Evolutionary conservation across 2,888 invertebrate species (phyloP).

Genomic region (Ennomos erosarius): DNA sequence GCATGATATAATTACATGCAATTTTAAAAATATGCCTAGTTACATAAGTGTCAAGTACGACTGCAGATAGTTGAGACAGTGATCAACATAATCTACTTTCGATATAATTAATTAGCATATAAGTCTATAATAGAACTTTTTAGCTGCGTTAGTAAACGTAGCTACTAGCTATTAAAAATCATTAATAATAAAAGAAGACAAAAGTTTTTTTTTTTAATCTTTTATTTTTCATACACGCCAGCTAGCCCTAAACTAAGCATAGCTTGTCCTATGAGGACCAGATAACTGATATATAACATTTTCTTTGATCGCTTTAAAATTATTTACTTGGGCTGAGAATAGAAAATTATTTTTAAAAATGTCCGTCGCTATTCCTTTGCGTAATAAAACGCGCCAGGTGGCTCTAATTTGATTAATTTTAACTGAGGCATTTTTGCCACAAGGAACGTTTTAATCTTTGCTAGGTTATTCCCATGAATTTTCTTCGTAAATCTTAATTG

Average conservation of each 20-base stretch:
- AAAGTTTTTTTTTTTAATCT: no score
- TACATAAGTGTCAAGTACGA: slow-evolving; percentile 25
- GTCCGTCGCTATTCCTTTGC: slow-evolving; percentile 3
- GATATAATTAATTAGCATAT: background rate
- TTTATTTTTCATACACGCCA: no score
- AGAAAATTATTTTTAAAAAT: slow-evolving; percentile 17
- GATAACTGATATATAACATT: no score
- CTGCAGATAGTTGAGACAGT: slow-evolving; percentile 6
- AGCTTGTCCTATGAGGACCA: no score
- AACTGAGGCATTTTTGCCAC: slow-evolving; percentile 14
- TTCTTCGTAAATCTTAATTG: slow-evolving; percentile 8
- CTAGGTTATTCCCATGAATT: slow-evolving; percentile 9
- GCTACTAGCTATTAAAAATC: no score
- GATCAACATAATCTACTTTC: slow-evolving; percentile 1
- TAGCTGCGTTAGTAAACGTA: no score
- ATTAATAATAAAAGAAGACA: no score
- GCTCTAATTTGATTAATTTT: slow-evolving; percentile 26
- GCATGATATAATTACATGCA: slow-evolving; percentile 15
- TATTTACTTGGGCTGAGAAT: slow-evolving; percentile 11
- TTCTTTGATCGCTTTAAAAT: slow-evolving; percentile 10
- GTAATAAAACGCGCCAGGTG: slow-evolving; percentile 26
- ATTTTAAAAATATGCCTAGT: slow-evolving; percentile 18
- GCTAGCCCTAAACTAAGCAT: no score
- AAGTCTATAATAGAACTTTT: no score
- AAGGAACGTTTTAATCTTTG: slow-evolving; percentile 15